Base-by-base conservation (phyloP, 2,113 vertebrate genomes). In the Brachirus orientalis region DNA sequence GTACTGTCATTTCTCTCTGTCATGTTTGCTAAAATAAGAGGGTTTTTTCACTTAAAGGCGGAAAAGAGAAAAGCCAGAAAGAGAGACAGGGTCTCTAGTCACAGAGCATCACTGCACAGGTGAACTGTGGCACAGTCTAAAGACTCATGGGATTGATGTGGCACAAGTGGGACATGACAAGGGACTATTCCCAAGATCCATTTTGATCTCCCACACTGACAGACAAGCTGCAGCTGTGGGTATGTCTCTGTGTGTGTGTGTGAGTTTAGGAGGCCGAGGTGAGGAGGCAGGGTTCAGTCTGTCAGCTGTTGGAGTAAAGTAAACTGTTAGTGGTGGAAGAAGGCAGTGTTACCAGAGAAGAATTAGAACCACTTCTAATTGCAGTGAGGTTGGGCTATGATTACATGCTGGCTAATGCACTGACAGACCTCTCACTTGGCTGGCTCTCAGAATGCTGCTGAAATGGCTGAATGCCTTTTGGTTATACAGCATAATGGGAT, bases 351-450 rank as follows among this genome's bases (percentile, higher is more conserved):
- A 89, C 89, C 84, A 86, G 85, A 17, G 68, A 88, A 87, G 85
- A 87, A 88, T 90, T 75, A 84, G 86, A 89, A 86, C 69, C 83
- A 86, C 82, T 82, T 87, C 88, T 92, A 90, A 92, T 91, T 92
- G 89, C 86, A 80, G 82, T 77, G 90, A 92, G 90, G 88, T 91
- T 84, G 88, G 87, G 86, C 84, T 90, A 88, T 91, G 90, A 91
- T 92, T 91, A 92, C 90, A 90, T 86, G 83, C 80, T 90, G 88
- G 82, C 89, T 89, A 86, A 89, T 88, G 88, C 85, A 86, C 84
- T 84, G 86, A 90, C 84, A 87, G 87, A 88, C 81, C 77, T 86
- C 88, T 87, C 85, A 83, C 76, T 89, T 90, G 90, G 87, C 90
- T 79, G 82, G 65, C 75, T 86, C 79, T 82, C 83, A 73, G 77